phyloP scores from a whole-genome alignment of 2,113 vertebrate genomes.

The Sorex araneus region DNA sequence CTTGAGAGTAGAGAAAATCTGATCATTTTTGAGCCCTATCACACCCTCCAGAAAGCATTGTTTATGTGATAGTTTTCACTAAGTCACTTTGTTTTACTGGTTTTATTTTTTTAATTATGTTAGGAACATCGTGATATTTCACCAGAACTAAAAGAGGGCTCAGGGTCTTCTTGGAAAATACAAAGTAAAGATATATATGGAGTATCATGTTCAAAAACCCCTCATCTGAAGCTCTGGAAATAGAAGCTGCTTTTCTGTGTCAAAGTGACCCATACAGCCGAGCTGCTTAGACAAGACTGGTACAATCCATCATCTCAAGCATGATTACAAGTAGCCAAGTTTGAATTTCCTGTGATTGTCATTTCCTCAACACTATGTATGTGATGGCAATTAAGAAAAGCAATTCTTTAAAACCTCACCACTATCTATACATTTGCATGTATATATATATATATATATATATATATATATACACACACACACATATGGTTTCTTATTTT shows the following conservation, averaged over 20 bases:
- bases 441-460: no score
- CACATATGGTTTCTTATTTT: neutral
- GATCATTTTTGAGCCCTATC: neutral
- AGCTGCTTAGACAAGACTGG: neutral
- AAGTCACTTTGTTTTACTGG: neutral
- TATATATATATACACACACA: no score
- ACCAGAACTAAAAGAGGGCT: neutral
- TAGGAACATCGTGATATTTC: neutral
- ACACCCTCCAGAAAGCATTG: neutral
- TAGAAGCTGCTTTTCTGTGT: constrained; percentile 33
- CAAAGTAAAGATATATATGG: neutral
- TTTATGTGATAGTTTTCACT: neutral
- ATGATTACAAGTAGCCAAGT: neutral
- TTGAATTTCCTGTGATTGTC: neutral
- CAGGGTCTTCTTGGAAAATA: constrained; percentile 23
- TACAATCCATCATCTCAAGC: neutral
- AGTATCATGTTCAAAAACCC: neutral
- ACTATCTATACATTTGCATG: neutral
- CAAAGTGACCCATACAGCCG: neutral
- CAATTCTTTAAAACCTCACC: neutral
- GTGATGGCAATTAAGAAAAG: neutral
- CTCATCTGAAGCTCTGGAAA: neutral
- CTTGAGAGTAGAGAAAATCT: neutral
- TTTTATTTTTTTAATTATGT: neutral
- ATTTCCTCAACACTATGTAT: neutral